A percentile compares a stretch with the other conserved stretches of the same genome.
Evolutionary conservation across 2,797 vertebrate species (phyloP).

Genomic region (Gobionotothen gibberifrons): DNA sequence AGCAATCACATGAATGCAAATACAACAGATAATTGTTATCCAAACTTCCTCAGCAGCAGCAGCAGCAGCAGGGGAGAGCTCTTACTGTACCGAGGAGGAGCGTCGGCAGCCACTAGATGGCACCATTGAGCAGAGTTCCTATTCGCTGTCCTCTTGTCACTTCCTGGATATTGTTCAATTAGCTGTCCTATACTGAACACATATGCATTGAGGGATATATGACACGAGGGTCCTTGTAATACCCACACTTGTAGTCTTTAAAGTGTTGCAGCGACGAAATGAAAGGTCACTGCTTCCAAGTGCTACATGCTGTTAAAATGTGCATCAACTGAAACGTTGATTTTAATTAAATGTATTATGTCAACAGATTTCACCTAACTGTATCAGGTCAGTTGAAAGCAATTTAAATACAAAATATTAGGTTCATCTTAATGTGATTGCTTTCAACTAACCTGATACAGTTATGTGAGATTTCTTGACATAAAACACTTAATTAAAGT

Average conservation of each 20-base stretch:
- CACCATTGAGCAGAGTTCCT: slow-evolving; percentile 84
- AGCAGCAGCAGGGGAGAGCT: slow-evolving; percentile 50
- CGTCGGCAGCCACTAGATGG: slow-evolving; percentile 80
- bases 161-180: slow-evolving; percentile 76
- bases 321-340: slow-evolving; percentile 28
- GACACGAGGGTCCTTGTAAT: slow-evolving; percentile 62
- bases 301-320: slow-evolving; percentile 66
- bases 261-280: slow-evolving; percentile 55
- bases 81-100: slow-evolving; percentile 33
- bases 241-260: slow-evolving; percentile 60
- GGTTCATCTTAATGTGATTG: no score
- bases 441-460: no score
- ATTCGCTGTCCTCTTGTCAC: slow-evolving; percentile 40
- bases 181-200: slow-evolving; percentile 67
- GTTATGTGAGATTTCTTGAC: no score
- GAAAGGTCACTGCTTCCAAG: slow-evolving; percentile 70
- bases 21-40: slow-evolving; percentile 86
- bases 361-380: no score
- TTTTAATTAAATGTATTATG: no score
- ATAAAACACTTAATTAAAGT: no score
- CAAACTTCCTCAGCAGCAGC: slow-evolving; percentile 76
- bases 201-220: slow-evolving; percentile 68
- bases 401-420: no score
- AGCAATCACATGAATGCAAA: slow-evolving; percentile 85
- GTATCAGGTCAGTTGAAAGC: no score